A percentile compares a stretch with the other conserved stretches of the same genome.
Conservation (phyloP, 2,888 invertebrate species). For the Axea sp. region DNA sequence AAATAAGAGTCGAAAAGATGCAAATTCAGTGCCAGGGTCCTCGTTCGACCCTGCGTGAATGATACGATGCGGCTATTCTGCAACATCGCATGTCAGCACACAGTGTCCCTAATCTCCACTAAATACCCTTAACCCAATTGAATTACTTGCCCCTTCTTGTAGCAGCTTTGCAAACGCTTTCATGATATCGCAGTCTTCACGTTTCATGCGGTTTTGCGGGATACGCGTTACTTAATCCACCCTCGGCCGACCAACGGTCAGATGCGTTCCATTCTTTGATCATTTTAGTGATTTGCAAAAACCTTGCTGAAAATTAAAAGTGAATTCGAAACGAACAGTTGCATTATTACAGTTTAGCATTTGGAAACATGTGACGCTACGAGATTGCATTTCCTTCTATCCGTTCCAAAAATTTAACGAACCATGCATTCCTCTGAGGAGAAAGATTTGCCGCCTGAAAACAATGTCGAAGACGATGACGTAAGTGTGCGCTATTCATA, state of each 20-base stretch:
- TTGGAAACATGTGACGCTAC: slow-evolving; percentile 46
- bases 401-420: not conserved
- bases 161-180: slow-evolving; percentile 62
- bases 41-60: slow-evolving; percentile 35
- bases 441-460: slow-evolving; percentile 63
- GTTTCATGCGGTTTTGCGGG: slow-evolving; percentile 47
- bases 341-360: not conserved
- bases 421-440: slow-evolving; percentile 71
- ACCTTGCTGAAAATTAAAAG: too few relatives aligned
- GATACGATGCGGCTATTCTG: slow-evolving; percentile 34
- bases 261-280: too few relatives aligned
- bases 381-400: not conserved
- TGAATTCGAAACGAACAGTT: not conserved
- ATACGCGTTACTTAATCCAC: slow-evolving; percentile 50
- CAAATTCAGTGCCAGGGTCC: slow-evolving; percentile 56
- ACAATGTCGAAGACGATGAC: slow-evolving; percentile 66
- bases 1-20: too few relatives aligned
- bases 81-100: slow-evolving; percentile 72
- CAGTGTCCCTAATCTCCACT: slow-evolving; percentile 75
- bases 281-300: not conserved
- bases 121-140: slow-evolving; percentile 78
- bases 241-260: slow-evolving; percentile 10
- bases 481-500: slow-evolving; percentile 73
- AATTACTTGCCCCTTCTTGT: slow-evolving; percentile 70
- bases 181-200: slow-evolving; percentile 54